Percentiles rank a stretch among this genome's conserved stretches.
Conservation (phyloP, 2,113 vertebrate genomes). For the Nettapus auritus region DNA sequence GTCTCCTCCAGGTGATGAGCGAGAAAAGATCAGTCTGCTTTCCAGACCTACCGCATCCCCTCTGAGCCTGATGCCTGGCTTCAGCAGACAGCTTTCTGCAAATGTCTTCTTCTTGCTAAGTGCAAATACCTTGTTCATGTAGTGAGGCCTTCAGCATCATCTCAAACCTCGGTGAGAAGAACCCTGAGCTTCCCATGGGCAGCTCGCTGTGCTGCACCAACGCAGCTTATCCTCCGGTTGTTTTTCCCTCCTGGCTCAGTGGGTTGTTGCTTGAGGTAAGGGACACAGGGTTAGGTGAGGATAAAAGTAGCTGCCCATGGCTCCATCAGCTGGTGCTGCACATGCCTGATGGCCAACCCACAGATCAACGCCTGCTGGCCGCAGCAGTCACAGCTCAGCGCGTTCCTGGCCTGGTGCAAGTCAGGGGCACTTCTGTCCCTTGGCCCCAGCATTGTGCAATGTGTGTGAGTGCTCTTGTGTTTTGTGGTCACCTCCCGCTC, state of each 20-base stretch:
- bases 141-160: rapidly evolving
- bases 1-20: neutral
- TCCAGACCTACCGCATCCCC: neutral
- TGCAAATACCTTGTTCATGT: neutral
- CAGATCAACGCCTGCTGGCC: neutral
- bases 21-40: neutral
- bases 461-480: neutral
- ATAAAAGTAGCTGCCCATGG: neutral
- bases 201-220: rapidly evolving
- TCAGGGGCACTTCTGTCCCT: neutral
- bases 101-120: neutral
- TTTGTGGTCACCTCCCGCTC: neutral
- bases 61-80: neutral
- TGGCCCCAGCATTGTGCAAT: neutral
- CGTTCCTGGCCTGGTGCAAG: neutral
- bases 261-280: neutral
- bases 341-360: rapidly evolving
- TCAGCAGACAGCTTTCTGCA: neutral
- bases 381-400: neutral
- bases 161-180: neutral
- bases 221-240: no score
- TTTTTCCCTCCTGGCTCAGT: neutral
- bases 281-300: neutral
- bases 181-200: neutral
- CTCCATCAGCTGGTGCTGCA: neutral